Evolutionary conservation across 2,888 invertebrate species (phyloP).

Genomic region (Halocaridina rubra): DNA sequence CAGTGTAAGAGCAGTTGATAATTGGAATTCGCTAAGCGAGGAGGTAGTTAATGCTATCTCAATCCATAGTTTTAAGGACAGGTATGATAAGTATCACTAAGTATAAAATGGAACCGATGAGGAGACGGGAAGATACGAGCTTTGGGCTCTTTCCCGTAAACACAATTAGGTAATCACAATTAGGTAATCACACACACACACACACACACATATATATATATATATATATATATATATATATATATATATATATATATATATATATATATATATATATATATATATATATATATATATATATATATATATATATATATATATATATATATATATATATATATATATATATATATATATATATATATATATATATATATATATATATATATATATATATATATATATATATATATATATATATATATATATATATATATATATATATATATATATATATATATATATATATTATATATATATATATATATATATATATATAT

Average conservation of each 20-base stretch:
- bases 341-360: background rate
- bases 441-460: conserved; percentile 19
- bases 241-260: conserved; percentile 21
- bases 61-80: too few relatives aligned
- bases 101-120: too few relatives aligned
- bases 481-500: too few relatives aligned
- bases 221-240: conserved; percentile 14
- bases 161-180: too few relatives aligned
- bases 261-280: background rate
- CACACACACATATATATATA: background rate
- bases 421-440: conserved; percentile 18
- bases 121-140: too few relatives aligned
- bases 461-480: background rate
- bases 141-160: too few relatives aligned
- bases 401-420: conserved; percentile 17
- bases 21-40: too few relatives aligned
- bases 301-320: background rate
- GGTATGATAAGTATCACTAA: too few relatives aligned
- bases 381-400: background rate
- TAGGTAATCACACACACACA: background rate
- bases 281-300: conserved; percentile 21
- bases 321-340: background rate
- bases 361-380: conserved; percentile 1
- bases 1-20: too few relatives aligned
- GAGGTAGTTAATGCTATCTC: too few relatives aligned